Evolutionary conservation across 2,888 invertebrate genomes (phyloP), one percentile per base, ranked within the genome.

Genomic region (Harpalus rubripes): DNA sequence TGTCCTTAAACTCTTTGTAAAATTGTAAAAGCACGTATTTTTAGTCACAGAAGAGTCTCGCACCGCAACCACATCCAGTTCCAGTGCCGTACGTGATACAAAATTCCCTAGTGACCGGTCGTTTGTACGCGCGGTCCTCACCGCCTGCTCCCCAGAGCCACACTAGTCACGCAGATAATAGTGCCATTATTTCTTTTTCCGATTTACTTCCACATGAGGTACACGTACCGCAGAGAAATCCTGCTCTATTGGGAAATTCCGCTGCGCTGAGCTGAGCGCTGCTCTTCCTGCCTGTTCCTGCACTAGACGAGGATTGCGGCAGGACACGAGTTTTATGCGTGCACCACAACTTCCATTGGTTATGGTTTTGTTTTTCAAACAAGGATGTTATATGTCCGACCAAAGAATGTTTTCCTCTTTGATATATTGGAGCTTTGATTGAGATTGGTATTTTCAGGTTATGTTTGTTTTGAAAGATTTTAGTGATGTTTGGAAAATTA

Each of bases 141-240:
- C 26, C 52, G 18, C 72, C 41, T 1, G 44, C 8, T 68, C 81
- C 81, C 81, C 56, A 44, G 81, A 81, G 81, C 26, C 58, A 52
- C 81, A 74, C 74, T 83, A 74, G 52, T 83, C 83, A 74, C 83
- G 74, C 83, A 83, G 83, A 83, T 83, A 83, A 83, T 83, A 83
- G 83, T 59, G 76, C 76, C 83, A 83, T 83, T 83, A 83, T 83
- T 83, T 83, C 76, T 76, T 74, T 72, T 83, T 61, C 76, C 83
- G 83, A 83, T 83, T 83, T 68, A 74, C 83, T 83, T 76, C 61
- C 61, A 74, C 83, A 83, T 83, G 83, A 83, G 61, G 59, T 83
- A 39, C 83, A 83, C 83, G 83, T 83, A 56, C 26, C 41, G 10
- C 44, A 16, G 41, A 52, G 74, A 83, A 74, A 76, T 59, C 72